Percentiles rank a stretch among this genome's conserved stretches.
These are phyloP conservation scores for Chaunax sp. DNA, from an alignment of 2,797 vertebrate species.

Conservation along the genomic window DNA sequence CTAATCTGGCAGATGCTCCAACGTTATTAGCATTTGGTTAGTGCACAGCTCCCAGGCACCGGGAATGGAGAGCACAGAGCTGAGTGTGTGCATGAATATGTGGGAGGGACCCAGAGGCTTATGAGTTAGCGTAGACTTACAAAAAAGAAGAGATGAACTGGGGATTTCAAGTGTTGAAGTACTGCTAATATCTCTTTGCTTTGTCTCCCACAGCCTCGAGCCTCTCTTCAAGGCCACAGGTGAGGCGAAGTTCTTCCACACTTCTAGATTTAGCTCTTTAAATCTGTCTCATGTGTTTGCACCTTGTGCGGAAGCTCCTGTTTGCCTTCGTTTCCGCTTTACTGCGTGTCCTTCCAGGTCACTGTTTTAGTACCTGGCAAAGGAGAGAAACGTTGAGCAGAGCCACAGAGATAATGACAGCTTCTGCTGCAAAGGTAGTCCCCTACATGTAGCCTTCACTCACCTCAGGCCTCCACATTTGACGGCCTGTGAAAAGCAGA, in stretches of 20 bases:
- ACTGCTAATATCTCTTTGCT: slow-evolving; percentile 48
- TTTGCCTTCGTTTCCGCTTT: background rate
- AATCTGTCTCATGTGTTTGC: slow-evolving; percentile 3
- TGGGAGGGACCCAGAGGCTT: slow-evolving; percentile 49
- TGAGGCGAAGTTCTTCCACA: slow-evolving; percentile 47
- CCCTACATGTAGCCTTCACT: slow-evolving; percentile 30
- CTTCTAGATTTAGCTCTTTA: background rate
- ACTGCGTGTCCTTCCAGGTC: slow-evolving; percentile 1
- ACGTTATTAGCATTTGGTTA: slow-evolving; percentile 61
- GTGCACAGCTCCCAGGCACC: slow-evolving; percentile 46
- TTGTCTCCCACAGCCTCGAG: slow-evolving; percentile 75
- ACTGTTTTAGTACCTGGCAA: slow-evolving; percentile 20
- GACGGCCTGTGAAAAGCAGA: slow-evolving; percentile 32
- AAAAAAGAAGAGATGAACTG: slow-evolving; percentile 47
- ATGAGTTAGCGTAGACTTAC: slow-evolving; percentile 48
- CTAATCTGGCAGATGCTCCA: slow-evolving; percentile 61
- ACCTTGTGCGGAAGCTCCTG: background rate
- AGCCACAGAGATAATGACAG: slow-evolving; percentile 50
- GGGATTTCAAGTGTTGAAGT: slow-evolving; percentile 53
- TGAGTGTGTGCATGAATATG: slow-evolving; percentile 28
- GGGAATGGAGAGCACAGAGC: slow-evolving; percentile 22
- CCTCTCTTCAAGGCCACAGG: slow-evolving; percentile 83
- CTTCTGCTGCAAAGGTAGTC: slow-evolving; percentile 26
- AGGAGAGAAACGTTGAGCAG: slow-evolving; percentile 18
- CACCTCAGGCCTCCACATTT: slow-evolving; percentile 21